These are phyloP conservation scores for Tiliqua scincoides DNA, from an alignment of 2,113 vertebrate genomes.

Conservation along the genomic window DNA sequence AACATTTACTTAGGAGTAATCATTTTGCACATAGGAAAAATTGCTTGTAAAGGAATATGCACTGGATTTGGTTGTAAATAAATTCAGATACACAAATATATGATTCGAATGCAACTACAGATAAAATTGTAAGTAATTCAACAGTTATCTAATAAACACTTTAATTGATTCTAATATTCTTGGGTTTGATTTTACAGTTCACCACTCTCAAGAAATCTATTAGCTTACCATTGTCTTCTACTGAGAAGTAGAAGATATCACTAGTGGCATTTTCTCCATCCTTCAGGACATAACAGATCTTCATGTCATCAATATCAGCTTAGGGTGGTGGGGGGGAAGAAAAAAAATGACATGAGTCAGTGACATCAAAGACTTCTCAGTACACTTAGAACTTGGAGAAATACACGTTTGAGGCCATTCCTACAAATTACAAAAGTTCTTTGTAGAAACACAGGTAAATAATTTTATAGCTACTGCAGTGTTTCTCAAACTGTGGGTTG, in stretches of 20 bases:
- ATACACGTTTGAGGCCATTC: neutral
- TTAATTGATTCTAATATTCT: neutral
- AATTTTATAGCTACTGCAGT: neutral
- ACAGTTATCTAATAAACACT: neutral
- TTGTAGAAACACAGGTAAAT: neutral
- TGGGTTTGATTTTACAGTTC: neutral
- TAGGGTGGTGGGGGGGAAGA: constrained; percentile 29
- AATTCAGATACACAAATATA: neutral
- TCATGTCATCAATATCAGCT: constrained; percentile 88
- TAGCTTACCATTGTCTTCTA: constrained; percentile 84
- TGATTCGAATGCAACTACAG: neutral
- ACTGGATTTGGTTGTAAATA: neutral
- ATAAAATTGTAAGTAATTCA: neutral
- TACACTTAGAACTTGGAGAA: neutral
- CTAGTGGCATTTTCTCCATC: constrained; percentile 82
- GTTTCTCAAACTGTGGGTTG: no score
- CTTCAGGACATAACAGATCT: constrained; percentile 82
- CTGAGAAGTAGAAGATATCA: constrained; percentile 86
- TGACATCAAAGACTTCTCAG: neutral
- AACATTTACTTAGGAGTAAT: neutral
- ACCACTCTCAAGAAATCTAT: neutral
- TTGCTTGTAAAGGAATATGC: neutral
- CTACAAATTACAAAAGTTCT: neutral
- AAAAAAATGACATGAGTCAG: neutral
- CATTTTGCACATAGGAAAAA: neutral